phyloP scores from a whole-genome alignment of 1,140 invertebrate genomes.

The Gryon sp. region DNA sequence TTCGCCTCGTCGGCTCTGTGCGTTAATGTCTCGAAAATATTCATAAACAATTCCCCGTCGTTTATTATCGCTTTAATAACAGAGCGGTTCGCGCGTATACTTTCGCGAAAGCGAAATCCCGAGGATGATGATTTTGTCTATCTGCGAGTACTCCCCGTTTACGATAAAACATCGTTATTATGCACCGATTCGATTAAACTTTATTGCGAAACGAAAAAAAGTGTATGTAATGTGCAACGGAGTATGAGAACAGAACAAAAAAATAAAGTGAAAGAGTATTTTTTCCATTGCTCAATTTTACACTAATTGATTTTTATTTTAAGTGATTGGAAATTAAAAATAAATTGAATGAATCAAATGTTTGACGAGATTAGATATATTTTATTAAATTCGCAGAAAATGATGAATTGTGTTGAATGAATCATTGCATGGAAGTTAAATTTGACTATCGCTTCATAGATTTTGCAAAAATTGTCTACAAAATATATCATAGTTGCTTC shows the following conservation, averaged over 20 bases:
- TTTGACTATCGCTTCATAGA: too few relatives aligned
- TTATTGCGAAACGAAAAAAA: conserved; percentile 49
- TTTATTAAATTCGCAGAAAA: not conserved
- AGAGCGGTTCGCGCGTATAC: conserved; percentile 55
- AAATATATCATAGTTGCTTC: conserved; percentile 34
- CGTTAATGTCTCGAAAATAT: conserved; percentile 60
- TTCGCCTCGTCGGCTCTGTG: conserved; percentile 28
- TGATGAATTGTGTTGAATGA: not conserved
- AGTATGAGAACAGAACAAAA: conserved; percentile 9
- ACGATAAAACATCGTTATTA: conserved; percentile 57
- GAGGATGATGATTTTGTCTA: conserved; percentile 55
- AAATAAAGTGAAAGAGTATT: too few relatives aligned
- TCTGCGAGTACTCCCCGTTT: conserved; percentile 52
- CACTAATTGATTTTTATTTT: too few relatives aligned
- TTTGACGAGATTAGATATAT: too few relatives aligned
- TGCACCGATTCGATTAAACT: conserved; percentile 59
- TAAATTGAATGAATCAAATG: too few relatives aligned
- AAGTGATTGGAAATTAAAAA: too few relatives aligned
- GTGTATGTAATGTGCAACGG: conserved; percentile 10
- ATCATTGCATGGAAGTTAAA: not conserved
- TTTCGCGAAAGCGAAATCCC: conserved; percentile 56
- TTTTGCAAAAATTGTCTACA: conserved; percentile 20
- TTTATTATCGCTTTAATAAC: conserved; percentile 66
- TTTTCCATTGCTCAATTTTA: too few relatives aligned
- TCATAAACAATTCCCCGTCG: conserved; percentile 59